A percentile compares a stretch with the other conserved stretches of the same genome.
Conservation (phyloP, 2,888 invertebrate genomes). For the Gandaritis pyraliata region DNA sequence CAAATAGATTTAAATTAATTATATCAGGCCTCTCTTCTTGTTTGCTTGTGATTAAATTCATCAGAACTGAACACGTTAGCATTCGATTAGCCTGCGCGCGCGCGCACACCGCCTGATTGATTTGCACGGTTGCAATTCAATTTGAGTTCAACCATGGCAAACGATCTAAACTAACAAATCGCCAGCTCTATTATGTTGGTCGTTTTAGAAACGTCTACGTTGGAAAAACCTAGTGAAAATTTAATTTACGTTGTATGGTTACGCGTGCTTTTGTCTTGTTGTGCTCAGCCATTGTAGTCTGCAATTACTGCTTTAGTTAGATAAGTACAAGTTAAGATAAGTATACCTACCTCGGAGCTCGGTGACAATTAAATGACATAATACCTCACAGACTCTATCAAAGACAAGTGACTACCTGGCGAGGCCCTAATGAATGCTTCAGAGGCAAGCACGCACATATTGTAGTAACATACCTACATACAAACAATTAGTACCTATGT, state of each 20-base stretch:
- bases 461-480: too few relatives aligned
- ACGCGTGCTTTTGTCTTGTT: conserved; percentile 13
- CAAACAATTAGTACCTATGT: too few relatives aligned
- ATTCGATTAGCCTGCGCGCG: background rate
- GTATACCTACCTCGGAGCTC: background rate
- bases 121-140: conserved; percentile 5
- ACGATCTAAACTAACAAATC: background rate
- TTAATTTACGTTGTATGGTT: background rate
- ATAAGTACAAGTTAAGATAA: conserved; percentile 5
- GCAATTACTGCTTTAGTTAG: background rate
- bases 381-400: conserved; percentile 1
- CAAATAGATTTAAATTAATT: too few relatives aligned
- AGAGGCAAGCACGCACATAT: too few relatives aligned
- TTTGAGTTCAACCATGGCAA: background rate
- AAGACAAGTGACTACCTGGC: background rate
- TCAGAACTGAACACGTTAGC: conserved; percentile 5
- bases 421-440: background rate
- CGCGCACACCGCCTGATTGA: conserved; percentile 6
- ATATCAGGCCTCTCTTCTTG: too few relatives aligned
- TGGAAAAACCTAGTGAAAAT: background rate
- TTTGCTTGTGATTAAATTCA: background rate
- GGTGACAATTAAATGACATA: conserved; percentile 14
- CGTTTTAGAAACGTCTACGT: too few relatives aligned
- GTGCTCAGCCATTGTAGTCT: conserved; percentile 15
- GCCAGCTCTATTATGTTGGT: background rate